These are phyloP conservation scores for Cercocebus atys DNA, from an alignment of 2,113 vertebrate genomes.

Conservation along the genomic window DNA sequence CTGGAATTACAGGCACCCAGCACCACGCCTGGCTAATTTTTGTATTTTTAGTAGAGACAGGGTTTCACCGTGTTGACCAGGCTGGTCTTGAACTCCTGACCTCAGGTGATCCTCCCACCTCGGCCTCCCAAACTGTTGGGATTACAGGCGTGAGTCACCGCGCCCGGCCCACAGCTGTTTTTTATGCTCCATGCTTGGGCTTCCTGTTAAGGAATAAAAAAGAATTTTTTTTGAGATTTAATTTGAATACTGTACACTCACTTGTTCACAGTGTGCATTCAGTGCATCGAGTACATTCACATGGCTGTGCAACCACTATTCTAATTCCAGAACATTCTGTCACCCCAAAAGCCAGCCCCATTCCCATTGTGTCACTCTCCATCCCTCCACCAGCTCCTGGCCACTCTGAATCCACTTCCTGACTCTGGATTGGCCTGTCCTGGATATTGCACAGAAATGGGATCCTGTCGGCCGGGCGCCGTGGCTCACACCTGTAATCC, in stretches of 20 bases:
- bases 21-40: too few relatives aligned
- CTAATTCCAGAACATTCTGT: neutral
- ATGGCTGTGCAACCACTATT: neutral
- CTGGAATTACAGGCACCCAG: too few relatives aligned
- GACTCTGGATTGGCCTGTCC: neutral
- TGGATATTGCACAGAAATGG: neutral
- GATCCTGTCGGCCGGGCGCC: neutral
- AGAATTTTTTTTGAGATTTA: too few relatives aligned
- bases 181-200: neutral
- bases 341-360: neutral
- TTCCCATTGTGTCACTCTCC: neutral
- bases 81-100: too few relatives aligned
- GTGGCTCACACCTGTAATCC: too few relatives aligned
- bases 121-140: too few relatives aligned
- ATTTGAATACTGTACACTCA: accelerated
- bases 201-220: neutral
- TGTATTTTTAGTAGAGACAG: too few relatives aligned
- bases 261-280: accelerated
- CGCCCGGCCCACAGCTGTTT: neutral
- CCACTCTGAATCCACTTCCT: neutral
- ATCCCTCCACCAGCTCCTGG: neutral
- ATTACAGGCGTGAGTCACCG: too few relatives aligned
- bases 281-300: neutral
- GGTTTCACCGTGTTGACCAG: too few relatives aligned
- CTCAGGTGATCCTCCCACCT: too few relatives aligned